Evolutionary conservation across 2,888 invertebrate genomes (phyloP), one percentile per base, ranked within the genome.

Genomic region (Tetheella fluctuosa): DNA sequence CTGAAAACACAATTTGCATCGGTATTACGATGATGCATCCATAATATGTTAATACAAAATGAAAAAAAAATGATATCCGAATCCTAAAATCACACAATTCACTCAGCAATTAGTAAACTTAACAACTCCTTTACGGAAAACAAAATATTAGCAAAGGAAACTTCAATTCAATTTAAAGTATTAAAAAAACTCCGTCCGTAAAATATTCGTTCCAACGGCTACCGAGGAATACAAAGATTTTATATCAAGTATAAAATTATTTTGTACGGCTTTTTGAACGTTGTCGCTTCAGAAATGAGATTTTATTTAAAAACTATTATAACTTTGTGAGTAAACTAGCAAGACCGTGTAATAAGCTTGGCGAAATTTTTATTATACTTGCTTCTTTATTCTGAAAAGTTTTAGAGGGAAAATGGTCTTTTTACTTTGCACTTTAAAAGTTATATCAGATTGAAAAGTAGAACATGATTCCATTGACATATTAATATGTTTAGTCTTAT

Each of bases 291-390:
- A 61, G 60, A 69, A 64, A 67, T 65, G 64, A 69, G 65, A 68
- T 76, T 76, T 67, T 54, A 48, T 48, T 48, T 48, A 20, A 65
- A 64, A 76, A 74, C 67, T 72, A 72, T 69, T 69, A 63, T 52
- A 69, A 72, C 63, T 74, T 76, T 56, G 42, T 59, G 64, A 69
- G 64, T 64, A 71, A 65, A 48, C 48, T 48, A 48, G 0, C 17
- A 20, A 20, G 48, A 20, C 48, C 20, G 48, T 48, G 20, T 48
- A 20, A 48, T 48, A 48, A 48, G 48, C 17, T 48, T 20, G 20
- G 48, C 48, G 64, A 34, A 59, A 54, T 58, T 59, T 65, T 65
- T 64, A 59, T 61, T 69, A 61, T 64, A 64, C 56, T 64, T 59
- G 63, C 57, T 23, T 17, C 30, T 25, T 23, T 56, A 39, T 48